A percentile compares a stretch with the other conserved stretches of the same genome.
Evolutionary conservation across 1,140 invertebrate genomes (phyloP).

Genomic region (Ostrea denselamellosa): DNA sequence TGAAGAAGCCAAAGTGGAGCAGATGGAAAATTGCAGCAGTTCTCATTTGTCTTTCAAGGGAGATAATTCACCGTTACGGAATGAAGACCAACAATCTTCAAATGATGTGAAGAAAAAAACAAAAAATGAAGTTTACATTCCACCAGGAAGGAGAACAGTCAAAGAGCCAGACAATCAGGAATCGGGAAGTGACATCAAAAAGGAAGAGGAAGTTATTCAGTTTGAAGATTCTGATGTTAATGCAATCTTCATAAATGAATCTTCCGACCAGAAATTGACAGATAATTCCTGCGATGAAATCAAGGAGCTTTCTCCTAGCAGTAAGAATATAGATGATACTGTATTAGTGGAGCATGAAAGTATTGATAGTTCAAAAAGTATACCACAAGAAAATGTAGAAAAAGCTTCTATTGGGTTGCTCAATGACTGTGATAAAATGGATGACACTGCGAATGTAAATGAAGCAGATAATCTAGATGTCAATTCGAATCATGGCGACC

Average conservation of each 20-base stretch:
- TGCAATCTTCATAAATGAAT: not conserved
- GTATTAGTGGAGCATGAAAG: not conserved
- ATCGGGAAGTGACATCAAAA: not conserved
- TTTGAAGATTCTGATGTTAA: not conserved
- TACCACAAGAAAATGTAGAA: not conserved
- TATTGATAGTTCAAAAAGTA: not conserved
- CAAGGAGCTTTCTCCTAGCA: not conserved
- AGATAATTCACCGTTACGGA: not conserved
- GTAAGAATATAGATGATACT: not conserved
- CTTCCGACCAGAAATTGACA: not conserved
- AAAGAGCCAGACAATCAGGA: not conserved
- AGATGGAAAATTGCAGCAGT: not conserved
- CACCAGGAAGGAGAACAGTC: conserved; percentile 22
- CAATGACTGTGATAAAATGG: not conserved
- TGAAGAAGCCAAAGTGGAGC: not conserved
- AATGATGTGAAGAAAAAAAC: not conserved
- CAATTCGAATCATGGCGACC: not conserved
- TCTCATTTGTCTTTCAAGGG: not conserved
- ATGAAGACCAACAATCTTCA: not conserved
- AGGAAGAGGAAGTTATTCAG: not conserved
- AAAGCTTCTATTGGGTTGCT: not conserved
- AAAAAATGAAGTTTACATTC: conserved; percentile 15
- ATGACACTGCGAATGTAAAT: not conserved
- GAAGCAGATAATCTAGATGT: not conserved
- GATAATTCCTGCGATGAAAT: not conserved